phyloP scores from a whole-genome alignment of 1,140 invertebrate genomes.

The Chionoecetes opilio region DNA sequence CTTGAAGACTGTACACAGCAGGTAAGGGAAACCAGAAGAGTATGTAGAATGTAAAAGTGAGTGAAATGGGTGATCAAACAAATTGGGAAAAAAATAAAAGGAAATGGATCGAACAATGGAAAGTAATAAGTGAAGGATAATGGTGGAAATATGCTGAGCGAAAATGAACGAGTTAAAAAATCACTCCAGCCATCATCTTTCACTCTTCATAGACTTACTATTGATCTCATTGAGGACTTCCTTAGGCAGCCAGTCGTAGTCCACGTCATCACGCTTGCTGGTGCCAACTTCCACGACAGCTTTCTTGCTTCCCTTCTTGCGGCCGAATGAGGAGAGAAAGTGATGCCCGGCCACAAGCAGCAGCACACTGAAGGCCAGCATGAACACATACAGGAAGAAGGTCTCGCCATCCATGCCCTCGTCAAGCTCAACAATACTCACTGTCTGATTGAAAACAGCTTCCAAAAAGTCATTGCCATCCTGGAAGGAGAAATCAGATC shows the following conservation, averaged over 20 bases:
- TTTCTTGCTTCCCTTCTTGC: conserved; percentile 85
- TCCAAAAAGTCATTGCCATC: conserved; percentile 90
- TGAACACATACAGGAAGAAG: conserved; percentile 98
- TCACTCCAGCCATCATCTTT: background rate
- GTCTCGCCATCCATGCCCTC: conserved; percentile 99
- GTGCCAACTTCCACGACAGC: conserved; percentile 90
- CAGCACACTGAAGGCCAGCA: conserved; percentile 94
- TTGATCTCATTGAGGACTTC: conserved; percentile 87
- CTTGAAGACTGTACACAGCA: too few relatives aligned
- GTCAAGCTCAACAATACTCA: conserved; percentile 97
- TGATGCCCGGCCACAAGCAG: conserved; percentile 95
- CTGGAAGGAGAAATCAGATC: conserved; percentile 84
- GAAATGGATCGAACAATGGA: too few relatives aligned
- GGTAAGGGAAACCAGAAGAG: too few relatives aligned
- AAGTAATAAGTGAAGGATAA: too few relatives aligned
- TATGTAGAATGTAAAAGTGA: too few relatives aligned
- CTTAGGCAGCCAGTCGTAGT: conserved; percentile 99
- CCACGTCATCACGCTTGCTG: conserved; percentile 92
- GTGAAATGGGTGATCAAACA: too few relatives aligned
- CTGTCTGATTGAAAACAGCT: conserved; percentile 99
- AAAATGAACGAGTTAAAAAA: background rate
- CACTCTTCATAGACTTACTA: conserved; percentile 48
- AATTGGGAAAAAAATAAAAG: background rate
- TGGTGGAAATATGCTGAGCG: too few relatives aligned
- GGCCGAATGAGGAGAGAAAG: conserved; percentile 90